Percentiles rank a stretch among this genome's conserved stretches.
Conservation (phyloP, 2,113 vertebrate species). For the Ptilorrhoa leucosticta region DNA sequence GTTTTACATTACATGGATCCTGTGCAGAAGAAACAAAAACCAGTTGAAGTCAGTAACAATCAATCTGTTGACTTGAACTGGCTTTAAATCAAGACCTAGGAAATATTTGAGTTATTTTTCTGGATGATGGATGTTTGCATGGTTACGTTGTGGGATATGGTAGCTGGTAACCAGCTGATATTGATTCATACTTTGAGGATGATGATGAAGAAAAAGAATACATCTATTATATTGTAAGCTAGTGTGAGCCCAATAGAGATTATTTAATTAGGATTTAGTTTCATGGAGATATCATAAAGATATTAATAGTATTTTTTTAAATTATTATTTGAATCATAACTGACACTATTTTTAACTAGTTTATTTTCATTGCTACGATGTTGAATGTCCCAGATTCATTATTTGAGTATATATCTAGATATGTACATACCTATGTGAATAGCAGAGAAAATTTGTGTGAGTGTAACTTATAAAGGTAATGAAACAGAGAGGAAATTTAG, state of each 20-base stretch:
- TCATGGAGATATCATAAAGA: constrained; percentile 76
- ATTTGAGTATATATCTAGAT: constrained; percentile 61
- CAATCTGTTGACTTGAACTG: background rate
- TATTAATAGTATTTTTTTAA: constrained; percentile 80
- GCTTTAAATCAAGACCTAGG: background rate
- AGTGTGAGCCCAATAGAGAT: constrained; percentile 70
- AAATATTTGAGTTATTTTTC: constrained; percentile 52
- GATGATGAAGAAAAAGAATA: constrained; percentile 56
- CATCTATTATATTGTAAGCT: constrained; percentile 66
- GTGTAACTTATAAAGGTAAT: constrained; percentile 39
- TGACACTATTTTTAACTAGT: constrained; percentile 76
- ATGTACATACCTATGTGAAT: constrained; percentile 69
- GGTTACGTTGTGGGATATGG: constrained; percentile 59
- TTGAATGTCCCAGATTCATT: constrained; percentile 67
- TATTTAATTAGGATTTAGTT: constrained; percentile 73
- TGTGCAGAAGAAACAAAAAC: background rate
- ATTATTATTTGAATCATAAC: constrained; percentile 77
- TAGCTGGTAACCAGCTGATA: constrained; percentile 83
- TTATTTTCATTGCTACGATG: constrained; percentile 74
- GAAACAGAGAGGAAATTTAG: constrained; percentile 56
- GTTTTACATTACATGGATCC: constrained; percentile 28
- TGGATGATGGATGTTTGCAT: constrained; percentile 43
- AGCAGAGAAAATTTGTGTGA: constrained; percentile 49
- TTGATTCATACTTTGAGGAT: constrained; percentile 61
- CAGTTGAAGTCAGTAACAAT: background rate